phyloP scores from a whole-genome alignment of 2,797 vertebrate genomes.

The Acanthurus lineatus region DNA sequence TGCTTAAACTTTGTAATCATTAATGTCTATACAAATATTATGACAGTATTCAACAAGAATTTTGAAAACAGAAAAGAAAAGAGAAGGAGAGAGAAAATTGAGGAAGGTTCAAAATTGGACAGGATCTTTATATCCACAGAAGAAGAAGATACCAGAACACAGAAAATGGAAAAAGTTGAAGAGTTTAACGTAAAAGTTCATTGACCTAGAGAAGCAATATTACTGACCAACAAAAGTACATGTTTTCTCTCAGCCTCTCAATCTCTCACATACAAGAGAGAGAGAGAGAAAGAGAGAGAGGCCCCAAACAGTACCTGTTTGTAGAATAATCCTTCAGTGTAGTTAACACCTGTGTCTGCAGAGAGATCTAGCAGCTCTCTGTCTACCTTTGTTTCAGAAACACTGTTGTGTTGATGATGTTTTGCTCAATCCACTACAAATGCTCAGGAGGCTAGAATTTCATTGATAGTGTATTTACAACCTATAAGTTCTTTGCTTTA shows the following conservation, averaged over 20 bases:
- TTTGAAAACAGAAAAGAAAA: neutral
- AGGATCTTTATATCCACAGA: constrained; percentile 34
- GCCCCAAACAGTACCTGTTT: constrained; percentile 78
- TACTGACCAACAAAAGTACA: constrained; percentile 60
- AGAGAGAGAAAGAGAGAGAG: constrained; percentile 56
- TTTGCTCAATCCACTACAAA: constrained; percentile 57
- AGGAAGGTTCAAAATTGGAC: neutral
- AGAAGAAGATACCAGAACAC: constrained; percentile 68
- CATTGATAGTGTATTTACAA: constrained; percentile 9
- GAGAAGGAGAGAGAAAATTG: neutral
- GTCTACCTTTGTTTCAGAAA: constrained; percentile 76
- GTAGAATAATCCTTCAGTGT: constrained; percentile 81
- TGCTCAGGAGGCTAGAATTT: constrained; percentile 6
- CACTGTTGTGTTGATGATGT: constrained; percentile 69
- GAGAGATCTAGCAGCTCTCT: constrained; percentile 85
- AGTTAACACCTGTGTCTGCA: constrained; percentile 81
- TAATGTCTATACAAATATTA: neutral
- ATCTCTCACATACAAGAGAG: constrained; percentile 4
- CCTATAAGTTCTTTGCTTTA: neutral
- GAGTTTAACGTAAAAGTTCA: constrained; percentile 64
- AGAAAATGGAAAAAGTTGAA: constrained; percentile 55
- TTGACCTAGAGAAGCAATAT: constrained; percentile 65
- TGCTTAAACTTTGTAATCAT: neutral
- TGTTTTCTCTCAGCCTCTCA: constrained; percentile 47
- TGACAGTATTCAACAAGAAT: neutral